Evolutionary conservation across 1,140 invertebrate genomes (phyloP).

Genomic region (Catajapyx aquilonaris): DNA sequence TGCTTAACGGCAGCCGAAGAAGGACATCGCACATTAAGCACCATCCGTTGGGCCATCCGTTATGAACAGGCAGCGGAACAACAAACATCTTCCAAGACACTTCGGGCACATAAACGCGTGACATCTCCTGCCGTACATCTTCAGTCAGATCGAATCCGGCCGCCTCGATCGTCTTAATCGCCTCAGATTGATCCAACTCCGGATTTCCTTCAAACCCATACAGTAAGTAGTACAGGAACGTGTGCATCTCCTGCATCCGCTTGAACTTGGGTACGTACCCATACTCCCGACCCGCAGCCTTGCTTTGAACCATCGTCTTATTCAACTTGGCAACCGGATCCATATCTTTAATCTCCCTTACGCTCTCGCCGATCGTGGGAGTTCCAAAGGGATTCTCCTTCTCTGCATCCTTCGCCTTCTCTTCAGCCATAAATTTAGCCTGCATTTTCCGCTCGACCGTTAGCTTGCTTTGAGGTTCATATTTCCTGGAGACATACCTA

Average conservation of each 20-base stretch:
- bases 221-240: slow-evolving; percentile 43
- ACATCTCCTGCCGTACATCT: slow-evolving; percentile 22
- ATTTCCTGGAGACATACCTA: slow-evolving; percentile 19
- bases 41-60: slow-evolving; percentile 42
- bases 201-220: slow-evolving; percentile 30
- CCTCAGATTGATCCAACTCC: slow-evolving; percentile 13
- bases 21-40: slow-evolving; percentile 47
- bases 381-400: not conserved
- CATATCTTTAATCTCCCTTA: slow-evolving; percentile 4
- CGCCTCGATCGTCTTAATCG: too few species aligned
- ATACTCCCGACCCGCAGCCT: slow-evolving; percentile 20
- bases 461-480: slow-evolving; percentile 7
- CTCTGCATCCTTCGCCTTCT: not conserved
- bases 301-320: not conserved
- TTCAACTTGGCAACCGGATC: slow-evolving; percentile 12
- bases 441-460: slow-evolving; percentile 18
- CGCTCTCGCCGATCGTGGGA: not conserved
- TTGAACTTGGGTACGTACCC: slow-evolving; percentile 43
- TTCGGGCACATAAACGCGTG: slow-evolving; percentile 26
- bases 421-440: slow-evolving; percentile 3
- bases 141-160: slow-evolving; percentile 20
- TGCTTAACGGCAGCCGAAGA: slow-evolving; percentile 41
- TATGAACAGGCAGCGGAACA: slow-evolving; percentile 36
- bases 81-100: slow-evolving; percentile 53
- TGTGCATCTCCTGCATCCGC: slow-evolving; percentile 39